Evolutionary conservation across 2,797 vertebrate genomes (phyloP).

Genomic region (Leuciscus waleckii): DNA sequence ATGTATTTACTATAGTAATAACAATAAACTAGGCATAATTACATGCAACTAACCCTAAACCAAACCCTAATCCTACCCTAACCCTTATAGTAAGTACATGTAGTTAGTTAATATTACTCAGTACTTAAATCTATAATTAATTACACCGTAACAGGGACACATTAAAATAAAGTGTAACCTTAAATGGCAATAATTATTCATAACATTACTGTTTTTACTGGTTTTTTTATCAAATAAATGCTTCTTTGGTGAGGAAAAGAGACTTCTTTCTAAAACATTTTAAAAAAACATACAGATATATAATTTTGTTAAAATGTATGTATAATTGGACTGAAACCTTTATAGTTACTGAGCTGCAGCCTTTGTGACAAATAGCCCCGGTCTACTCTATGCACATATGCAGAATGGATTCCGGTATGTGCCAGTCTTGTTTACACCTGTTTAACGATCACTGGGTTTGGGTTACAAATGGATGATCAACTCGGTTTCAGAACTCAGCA

Average conservation of each 20-base stretch:
- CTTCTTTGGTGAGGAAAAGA: background rate
- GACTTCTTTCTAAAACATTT: background rate
- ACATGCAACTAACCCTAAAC: too few species aligned
- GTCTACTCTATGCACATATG: background rate
- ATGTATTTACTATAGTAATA: too few species aligned
- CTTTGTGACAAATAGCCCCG: background rate
- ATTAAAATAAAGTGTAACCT: background rate
- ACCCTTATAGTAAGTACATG: too few species aligned
- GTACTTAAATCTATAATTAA: too few species aligned
- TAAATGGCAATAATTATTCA: background rate
- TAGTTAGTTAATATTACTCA: too few species aligned
- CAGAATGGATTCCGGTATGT: background rate
- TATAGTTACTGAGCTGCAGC: background rate
- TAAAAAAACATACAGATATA: background rate
- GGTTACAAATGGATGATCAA: conserved; percentile 49
- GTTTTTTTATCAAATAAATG: background rate
- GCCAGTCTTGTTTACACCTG: conserved; percentile 39
- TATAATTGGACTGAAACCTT: background rate
- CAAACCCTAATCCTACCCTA: too few species aligned
- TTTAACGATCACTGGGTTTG: conserved; percentile 31
- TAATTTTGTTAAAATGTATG: background rate
- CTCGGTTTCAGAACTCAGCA: conserved; percentile 18
- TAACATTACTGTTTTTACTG: background rate
- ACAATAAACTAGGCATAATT: too few species aligned
- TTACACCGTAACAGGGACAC: background rate